Conservation (phyloP, 2,113 vertebrate genomes). For the Tenebrosternarchus preto region DNA sequence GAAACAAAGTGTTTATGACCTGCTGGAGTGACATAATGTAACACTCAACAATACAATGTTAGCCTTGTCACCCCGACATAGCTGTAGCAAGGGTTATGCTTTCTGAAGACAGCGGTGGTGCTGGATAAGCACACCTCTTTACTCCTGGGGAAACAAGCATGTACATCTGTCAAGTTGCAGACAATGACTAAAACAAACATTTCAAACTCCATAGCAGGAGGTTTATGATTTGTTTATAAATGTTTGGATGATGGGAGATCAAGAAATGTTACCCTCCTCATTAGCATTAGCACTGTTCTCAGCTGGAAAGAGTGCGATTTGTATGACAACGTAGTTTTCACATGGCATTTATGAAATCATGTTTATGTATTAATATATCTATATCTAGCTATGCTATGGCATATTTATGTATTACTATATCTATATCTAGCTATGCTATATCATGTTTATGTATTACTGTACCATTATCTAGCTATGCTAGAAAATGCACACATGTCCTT, state of each 20-base stretch:
- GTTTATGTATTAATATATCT: too few species aligned
- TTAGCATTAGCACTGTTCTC: too few species aligned
- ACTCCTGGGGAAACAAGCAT: not conserved
- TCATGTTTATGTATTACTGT: too few species aligned
- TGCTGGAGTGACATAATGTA: not conserved
- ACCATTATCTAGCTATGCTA: not conserved
- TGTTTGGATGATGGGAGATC: not conserved
- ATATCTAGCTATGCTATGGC: not conserved
- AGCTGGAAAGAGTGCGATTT: too few species aligned
- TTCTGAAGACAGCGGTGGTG: not conserved
- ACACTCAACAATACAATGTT: not conserved
- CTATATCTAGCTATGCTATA: too few species aligned
- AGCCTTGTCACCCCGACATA: not conserved
- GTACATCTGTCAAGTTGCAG: not conserved
- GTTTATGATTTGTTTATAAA: not conserved
- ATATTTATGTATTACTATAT: conserved; percentile 4
- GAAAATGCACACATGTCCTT: not conserved
- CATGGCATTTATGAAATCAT: too few species aligned
- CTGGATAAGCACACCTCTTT: not conserved
- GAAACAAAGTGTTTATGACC: not conserved
- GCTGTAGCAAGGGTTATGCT: not conserved
- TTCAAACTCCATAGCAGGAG: not conserved
- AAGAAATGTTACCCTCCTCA: not conserved
- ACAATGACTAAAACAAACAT: not conserved
- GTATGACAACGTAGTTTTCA: too few species aligned